Evolutionary conservation across 1,140 invertebrate genomes (phyloP).

Genomic region (Sitophilus oryzae): DNA sequence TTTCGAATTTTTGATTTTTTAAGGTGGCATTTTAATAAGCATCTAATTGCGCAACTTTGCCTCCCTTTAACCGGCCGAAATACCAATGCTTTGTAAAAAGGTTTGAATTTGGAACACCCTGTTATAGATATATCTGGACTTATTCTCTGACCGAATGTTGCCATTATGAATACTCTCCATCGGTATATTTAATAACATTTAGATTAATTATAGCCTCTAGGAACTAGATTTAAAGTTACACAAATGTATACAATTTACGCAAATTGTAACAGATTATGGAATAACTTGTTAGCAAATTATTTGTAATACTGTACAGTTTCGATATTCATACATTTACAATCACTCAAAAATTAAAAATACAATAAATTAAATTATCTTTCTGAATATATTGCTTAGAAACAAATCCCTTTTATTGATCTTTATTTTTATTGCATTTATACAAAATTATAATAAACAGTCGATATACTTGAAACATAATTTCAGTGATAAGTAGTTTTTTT

Average conservation of each 20-base stretch:
- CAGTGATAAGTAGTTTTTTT: background rate
- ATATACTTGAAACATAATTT: background rate
- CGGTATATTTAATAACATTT: constrained; percentile 27
- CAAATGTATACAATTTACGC: constrained; percentile 14
- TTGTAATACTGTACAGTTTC: constrained; percentile 36
- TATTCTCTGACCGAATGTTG: too few species aligned
- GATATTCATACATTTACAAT: constrained; percentile 5
- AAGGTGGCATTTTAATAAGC: too few species aligned
- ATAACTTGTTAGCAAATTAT: constrained; percentile 31
- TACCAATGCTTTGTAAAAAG: too few species aligned
- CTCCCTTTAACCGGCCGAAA: too few species aligned
- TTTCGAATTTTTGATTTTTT: too few species aligned
- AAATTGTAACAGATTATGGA: constrained; percentile 25
- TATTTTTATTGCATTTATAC: background rate
- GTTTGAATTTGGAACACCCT: too few species aligned
- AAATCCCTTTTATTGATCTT: too few species aligned
- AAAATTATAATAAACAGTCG: constrained; percentile 1
- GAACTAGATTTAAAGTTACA: constrained; percentile 32
- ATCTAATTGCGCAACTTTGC: too few species aligned
- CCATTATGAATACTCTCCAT: too few species aligned
- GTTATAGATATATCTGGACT: too few species aligned
- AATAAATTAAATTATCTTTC: background rate
- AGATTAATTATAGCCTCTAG: constrained; percentile 33
- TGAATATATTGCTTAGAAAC: too few species aligned
- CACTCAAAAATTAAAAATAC: background rate